Evolutionary conservation across 2,797 vertebrate species (phyloP).

Genomic region (Rhinatrema bivittatum): DNA sequence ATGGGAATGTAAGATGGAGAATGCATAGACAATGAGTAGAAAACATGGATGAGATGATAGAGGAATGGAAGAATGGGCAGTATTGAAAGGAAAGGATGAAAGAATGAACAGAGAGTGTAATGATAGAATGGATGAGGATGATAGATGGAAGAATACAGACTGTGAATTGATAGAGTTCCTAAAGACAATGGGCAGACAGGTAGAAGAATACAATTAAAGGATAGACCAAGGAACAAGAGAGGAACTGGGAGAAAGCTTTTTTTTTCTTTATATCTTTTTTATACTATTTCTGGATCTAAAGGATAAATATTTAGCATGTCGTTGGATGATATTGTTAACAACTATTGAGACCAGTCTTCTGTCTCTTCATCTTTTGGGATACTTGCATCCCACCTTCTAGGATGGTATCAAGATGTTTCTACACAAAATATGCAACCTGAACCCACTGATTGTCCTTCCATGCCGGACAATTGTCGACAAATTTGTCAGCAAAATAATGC

Average conservation of each 20-base stretch:
- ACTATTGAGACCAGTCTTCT: rapidly evolving
- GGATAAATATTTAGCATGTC: neutral
- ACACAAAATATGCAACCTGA: constrained; percentile 18
- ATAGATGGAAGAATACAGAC: too few relatives aligned
- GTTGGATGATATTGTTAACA: neutral
- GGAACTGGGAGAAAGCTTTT: neutral
- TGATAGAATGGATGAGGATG: too few relatives aligned
- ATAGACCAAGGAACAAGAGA: too few relatives aligned
- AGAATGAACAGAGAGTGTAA: too few relatives aligned
- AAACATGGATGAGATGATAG: too few relatives aligned
- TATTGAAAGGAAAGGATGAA: too few relatives aligned
- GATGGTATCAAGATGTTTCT: constrained; percentile 9
- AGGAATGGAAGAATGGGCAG: too few relatives aligned
- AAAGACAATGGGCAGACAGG: too few relatives aligned
- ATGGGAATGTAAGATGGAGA: neutral
- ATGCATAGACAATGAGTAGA: too few relatives aligned
- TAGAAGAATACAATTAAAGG: too few relatives aligned
- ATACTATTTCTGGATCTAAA: neutral
- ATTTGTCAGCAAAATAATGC: constrained; percentile 20
- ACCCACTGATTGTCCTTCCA: constrained; percentile 28
- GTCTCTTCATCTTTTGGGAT: neutral
- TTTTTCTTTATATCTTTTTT: neutral
- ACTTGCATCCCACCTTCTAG: neutral
- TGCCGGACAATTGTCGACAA: constrained; percentile 29
- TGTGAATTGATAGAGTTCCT: too few relatives aligned